Evolutionary conservation across 1,140 invertebrate species (phyloP), one percentile per base, ranked within the genome.

Genomic region (Pogonomyrmex barbatus): DNA sequence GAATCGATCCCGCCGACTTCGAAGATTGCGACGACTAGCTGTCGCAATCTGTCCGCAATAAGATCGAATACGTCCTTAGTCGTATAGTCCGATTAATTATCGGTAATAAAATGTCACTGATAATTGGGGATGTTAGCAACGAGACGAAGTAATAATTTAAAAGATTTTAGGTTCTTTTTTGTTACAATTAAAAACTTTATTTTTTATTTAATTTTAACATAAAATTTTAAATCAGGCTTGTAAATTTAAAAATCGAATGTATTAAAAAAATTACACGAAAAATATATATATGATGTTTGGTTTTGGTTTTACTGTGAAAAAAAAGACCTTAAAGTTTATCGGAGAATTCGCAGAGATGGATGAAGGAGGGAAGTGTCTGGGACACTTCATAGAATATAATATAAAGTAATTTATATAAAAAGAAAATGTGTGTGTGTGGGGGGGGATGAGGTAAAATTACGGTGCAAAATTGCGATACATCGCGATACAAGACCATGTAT

Each of bases 401-500:
- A 81, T 5, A 70, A 68, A 70, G 12, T 81, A 81, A 81, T 81
- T 81, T 81, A 70, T 78, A 65, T 56, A 81, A 45, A 47, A 81
- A 39, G 33, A 79, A 39, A 62, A 33, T 30, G 42, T 45, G 45
- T 4, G 42, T 67, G 33, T 81, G 47, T 17, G 47, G 12, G n/a
- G 50, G 45, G 50, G 39, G 47, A 6, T n/a, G 50, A 58, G 50
- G 39, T 36, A 81, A 81, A 81, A 81, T 81, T 68, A 79, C 45
- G 42, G 79, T 73, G 52, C 24, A 68, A 70, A 67, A 47, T 50
- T 67, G 67, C 68, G 58, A 42, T 63, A 81, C 67, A 63, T 81
- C 36, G 75, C 58, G 36, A 10, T n/a, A n/a, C n/a, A 5, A 45
- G 77, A 81, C 63, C 47, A 63, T 54, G 47, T 17, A 81, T 86